phyloP scores from a whole-genome alignment of 2,113 vertebrate species.

The Falco punctatus region DNA sequence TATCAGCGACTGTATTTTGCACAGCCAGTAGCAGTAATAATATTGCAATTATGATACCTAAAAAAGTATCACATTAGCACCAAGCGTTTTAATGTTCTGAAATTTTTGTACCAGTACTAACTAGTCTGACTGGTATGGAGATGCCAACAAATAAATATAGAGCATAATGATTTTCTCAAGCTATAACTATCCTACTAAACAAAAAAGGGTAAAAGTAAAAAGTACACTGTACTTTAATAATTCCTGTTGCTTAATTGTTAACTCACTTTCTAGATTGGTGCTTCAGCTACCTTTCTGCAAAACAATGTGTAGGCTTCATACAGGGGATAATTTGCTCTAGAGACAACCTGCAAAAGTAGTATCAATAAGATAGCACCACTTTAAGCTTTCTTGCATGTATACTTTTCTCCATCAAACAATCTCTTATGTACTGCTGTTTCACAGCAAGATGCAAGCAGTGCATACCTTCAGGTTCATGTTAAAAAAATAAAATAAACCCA shows the following conservation, averaged over 20 bases:
- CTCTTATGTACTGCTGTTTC: background rate
- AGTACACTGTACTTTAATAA: background rate
- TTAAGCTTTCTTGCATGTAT: background rate
- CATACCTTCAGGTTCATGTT: background rate
- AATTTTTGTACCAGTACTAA: background rate
- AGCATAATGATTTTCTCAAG: background rate
- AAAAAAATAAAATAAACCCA: background rate
- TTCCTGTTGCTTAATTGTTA: background rate
- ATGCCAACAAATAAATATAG: background rate
- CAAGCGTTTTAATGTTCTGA: background rate
- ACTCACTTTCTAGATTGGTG: background rate
- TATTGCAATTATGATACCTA: background rate
- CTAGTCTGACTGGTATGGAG: background rate
- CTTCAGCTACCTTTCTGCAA: background rate
- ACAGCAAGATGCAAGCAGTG: background rate
- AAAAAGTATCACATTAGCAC: background rate
- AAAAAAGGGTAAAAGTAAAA: background rate
- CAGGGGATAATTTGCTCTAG: background rate
- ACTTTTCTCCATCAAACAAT: background rate
- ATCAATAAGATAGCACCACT: background rate
- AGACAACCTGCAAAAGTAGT: background rate
- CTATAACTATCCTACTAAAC: background rate
- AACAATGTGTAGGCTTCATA: background rate
- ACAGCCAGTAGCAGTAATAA: background rate
- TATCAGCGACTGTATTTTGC: background rate